A percentile compares a stretch with the other conserved stretches of the same genome.
Conservation (phyloP, 2,888 invertebrate species). For the Sepiola atlantica region DNA sequence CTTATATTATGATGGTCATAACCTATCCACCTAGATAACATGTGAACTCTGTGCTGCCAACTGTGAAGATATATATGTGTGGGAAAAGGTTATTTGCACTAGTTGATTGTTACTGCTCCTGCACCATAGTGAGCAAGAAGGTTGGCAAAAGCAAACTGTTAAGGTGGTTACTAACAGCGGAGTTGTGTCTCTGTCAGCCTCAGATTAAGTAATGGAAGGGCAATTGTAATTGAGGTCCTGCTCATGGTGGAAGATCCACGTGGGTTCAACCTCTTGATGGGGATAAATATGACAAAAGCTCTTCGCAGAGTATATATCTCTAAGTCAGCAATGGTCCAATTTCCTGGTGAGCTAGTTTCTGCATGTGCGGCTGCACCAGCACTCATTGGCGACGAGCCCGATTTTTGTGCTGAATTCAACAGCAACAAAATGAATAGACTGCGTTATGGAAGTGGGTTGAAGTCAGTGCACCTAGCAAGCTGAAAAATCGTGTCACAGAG, state of each 20-base stretch:
- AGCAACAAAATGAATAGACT: background rate
- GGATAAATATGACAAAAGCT: background rate
- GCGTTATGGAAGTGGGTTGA: background rate
- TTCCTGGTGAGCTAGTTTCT: background rate
- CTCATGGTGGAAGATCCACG: background rate
- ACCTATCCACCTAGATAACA: background rate
- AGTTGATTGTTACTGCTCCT: background rate
- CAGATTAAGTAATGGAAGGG: background rate
- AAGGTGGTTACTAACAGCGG: background rate
- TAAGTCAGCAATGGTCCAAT: background rate
- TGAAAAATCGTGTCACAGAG: background rate
- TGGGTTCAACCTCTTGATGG: background rate
- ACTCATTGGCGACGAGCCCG: background rate
- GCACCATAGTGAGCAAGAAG: background rate
- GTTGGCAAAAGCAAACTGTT: background rate
- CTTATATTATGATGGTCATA: too few relatives aligned
- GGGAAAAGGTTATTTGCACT: background rate
- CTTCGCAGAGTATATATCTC: background rate
- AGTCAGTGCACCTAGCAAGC: background rate
- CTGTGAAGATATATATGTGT: background rate
- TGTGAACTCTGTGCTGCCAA: too few relatives aligned
- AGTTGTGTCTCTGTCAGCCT: background rate
- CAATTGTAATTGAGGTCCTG: background rate
- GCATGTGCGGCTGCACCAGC: background rate
- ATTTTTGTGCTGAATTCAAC: background rate